Base-by-base conservation (phyloP, 2,888 invertebrate genomes). In the Anthoptus insignis region DNA sequence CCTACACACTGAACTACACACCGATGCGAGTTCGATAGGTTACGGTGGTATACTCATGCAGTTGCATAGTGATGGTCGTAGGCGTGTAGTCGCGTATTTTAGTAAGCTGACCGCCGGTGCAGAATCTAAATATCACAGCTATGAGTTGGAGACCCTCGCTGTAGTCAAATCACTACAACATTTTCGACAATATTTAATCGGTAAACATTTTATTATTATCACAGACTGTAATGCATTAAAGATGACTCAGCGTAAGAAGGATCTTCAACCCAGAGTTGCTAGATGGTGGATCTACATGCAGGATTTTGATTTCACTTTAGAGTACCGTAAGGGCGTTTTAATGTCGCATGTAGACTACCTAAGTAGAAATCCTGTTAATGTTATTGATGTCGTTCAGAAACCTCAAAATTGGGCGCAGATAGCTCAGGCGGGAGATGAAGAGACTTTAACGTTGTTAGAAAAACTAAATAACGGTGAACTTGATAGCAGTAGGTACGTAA, bases 271-370 rank as follows among this genome's bases (percentile, higher is more conserved):
- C 0, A 49, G 76, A 0, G 65, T 80, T 1, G 72, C 76, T 24
- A 32, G 77, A 1, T 78, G 79, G 77, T 80, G 77, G 76, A 66
- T 75, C 0, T 78, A 54, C 34, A 29, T 79, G 0, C 76, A 79
- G 63, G 73, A 74, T 47, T 77, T 57, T 32, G 52, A 66, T 27
- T 73, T 73, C 47, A 58, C 65, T 5, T 32, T 74, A 3, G 65
- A 68, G 11, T 72, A 72, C 24, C 39, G 64, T 7, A 68, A 69
- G 22, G 68, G 69, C 8, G 45, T 47, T 14, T 32, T 42, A 7
- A 39, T 67, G 50, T 52, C 65, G 61, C 58, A 65, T 11, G 9
- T 59, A 16, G 68, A 68, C 53, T 68, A 57, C 32, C 65, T 72
- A n/a, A 67, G 64, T 24, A 59, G 67, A 32, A 32, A 32, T 9